Conservation (phyloP, 2,888 invertebrate species). For the Microdon myrmicae region DNA sequence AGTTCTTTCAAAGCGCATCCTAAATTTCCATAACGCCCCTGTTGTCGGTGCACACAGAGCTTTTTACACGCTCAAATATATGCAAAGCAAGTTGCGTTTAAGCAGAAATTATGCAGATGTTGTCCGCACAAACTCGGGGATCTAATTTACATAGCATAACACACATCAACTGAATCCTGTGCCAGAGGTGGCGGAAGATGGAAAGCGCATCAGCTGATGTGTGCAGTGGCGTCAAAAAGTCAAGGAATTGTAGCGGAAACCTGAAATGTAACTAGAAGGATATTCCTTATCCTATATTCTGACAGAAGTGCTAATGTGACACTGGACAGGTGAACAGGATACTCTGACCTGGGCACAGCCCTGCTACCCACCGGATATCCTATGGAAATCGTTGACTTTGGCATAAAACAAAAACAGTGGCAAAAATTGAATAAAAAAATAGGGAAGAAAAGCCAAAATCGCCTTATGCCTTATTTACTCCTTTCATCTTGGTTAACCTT, state of each 20-base stretch:
- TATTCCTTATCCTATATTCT: slow-evolving; percentile 35
- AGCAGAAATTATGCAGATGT: slow-evolving; percentile 43
- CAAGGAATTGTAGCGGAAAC: slow-evolving; percentile 7
- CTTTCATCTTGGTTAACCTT: slow-evolving; percentile 28
- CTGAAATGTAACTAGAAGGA: slow-evolving; percentile 4
- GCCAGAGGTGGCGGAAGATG: no score
- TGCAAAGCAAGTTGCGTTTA: slow-evolving; percentile 32
- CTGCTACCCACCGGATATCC: neutral
- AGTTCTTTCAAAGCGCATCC: slow-evolving; percentile 24
- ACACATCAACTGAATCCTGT: slow-evolving; percentile 17
- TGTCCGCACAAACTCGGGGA: slow-evolving; percentile 23
- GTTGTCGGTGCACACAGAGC: slow-evolving; percentile 1
- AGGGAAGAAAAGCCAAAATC: slow-evolving; percentile 40
- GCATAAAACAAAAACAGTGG: no score
- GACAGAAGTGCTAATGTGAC: slow-evolving; percentile 48
- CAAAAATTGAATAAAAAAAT: no score
- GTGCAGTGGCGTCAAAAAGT: slow-evolving; percentile 28
- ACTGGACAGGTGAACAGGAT: slow-evolving; percentile 38
- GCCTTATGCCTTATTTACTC: slow-evolving; percentile 48
- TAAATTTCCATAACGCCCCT: slow-evolving; percentile 31
- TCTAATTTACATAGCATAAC: slow-evolving; percentile 38
- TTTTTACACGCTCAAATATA: slow-evolving; percentile 13
- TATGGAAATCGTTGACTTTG: slow-evolving; percentile 7
- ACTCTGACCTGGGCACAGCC: neutral
- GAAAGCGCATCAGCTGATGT: no score